Conservation (phyloP, 2,888 invertebrate species). For the Lasioglossum leucozonium region DNA sequence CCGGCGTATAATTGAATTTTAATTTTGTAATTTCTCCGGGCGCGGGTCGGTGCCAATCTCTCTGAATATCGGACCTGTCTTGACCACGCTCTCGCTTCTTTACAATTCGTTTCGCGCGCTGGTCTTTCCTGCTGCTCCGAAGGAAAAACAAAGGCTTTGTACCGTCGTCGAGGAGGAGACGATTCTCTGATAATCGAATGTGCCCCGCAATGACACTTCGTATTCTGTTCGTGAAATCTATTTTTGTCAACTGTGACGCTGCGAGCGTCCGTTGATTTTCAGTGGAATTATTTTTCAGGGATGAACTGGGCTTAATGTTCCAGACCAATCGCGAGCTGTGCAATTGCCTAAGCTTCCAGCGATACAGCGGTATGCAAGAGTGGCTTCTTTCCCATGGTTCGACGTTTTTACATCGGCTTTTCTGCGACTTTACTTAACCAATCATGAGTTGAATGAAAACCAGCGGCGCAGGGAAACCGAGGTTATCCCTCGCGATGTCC, state of each 20-base stretch:
- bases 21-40: constrained; percentile 76
- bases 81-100: constrained; percentile 49
- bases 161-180: too few species aligned
- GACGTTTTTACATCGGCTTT: constrained; percentile 42
- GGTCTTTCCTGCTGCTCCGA: neutral
- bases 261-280: neutral
- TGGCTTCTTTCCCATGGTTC: constrained; percentile 3
- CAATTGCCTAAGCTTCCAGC: neutral
- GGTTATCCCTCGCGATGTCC: constrained; percentile 77
- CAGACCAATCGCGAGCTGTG: neutral
- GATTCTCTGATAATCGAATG: neutral
- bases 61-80: constrained; percentile 69
- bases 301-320: neutral
- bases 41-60: constrained; percentile 66
- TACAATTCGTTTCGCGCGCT: constrained; percentile 42
- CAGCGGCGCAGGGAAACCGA: constrained; percentile 64
- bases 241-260: too few species aligned
- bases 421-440: constrained; percentile 76
- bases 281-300: neutral
- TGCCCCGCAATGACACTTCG: too few species aligned
- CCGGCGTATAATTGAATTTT: constrained; percentile 78
- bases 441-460: constrained; percentile 73
- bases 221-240: too few species aligned
- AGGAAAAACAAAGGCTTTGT: neutral
- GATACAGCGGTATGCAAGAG: neutral